These are phyloP conservation scores for Drosophila ananassae DNA, from an alignment of 1,140 invertebrate species.

Conservation along the genomic window DNA sequence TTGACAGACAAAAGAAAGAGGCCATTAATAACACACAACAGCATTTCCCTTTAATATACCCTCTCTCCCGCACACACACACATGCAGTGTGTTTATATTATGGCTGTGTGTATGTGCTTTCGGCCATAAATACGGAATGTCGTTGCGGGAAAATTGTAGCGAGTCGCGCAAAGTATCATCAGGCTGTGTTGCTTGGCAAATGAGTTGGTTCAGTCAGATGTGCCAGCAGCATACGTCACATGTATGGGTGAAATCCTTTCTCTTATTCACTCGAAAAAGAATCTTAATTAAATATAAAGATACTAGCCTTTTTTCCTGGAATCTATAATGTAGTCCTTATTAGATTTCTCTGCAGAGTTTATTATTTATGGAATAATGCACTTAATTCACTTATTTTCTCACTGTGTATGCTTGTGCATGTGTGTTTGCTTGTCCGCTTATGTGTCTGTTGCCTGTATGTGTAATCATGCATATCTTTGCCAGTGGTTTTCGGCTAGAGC, in stretches of 20 bases:
- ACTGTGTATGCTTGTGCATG: slow-evolving; percentile 4
- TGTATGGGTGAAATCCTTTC: slow-evolving; percentile 10
- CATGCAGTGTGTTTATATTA: background rate
- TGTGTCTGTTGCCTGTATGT: slow-evolving; percentile 29
- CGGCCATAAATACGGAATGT: slow-evolving; percentile 55
- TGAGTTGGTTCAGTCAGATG: slow-evolving; percentile 29
- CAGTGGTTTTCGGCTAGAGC: slow-evolving; percentile 54
- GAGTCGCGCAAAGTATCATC: slow-evolving; percentile 41
- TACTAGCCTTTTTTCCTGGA: background rate
- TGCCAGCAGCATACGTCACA: slow-evolving; percentile 2
- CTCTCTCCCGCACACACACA: background rate
- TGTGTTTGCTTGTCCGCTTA: background rate
- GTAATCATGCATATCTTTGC: slow-evolving; percentile 62
- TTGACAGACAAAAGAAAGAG: slow-evolving; percentile 36
- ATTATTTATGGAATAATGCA: no score
- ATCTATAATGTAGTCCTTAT: background rate
- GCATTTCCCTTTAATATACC: slow-evolving; percentile 22
- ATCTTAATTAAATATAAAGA: no score
- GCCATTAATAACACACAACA: slow-evolving; percentile 60
- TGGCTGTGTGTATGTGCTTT: slow-evolving; percentile 4
- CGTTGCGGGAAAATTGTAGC: slow-evolving; percentile 35
- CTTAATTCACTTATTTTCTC: background rate
- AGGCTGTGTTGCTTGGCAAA: slow-evolving; percentile 46
- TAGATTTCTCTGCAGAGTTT: background rate
- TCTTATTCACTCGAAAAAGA: background rate